These are phyloP conservation scores for Melieria crassipennis DNA, from an alignment of 2,888 invertebrate species.

Conservation along the genomic window DNA sequence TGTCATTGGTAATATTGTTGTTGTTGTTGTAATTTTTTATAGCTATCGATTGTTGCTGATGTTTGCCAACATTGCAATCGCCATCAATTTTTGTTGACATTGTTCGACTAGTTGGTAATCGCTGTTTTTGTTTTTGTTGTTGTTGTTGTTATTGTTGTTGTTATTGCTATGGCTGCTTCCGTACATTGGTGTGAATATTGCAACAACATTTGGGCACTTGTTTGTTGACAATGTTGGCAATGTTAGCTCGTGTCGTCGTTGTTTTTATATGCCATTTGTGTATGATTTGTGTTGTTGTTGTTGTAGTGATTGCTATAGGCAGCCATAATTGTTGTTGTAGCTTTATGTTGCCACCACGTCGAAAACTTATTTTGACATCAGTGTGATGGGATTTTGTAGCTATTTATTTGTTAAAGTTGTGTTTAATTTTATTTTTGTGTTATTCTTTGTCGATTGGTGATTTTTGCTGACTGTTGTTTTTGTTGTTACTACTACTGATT, in stretches of 20 bases:
- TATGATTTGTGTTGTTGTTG: too few species aligned
- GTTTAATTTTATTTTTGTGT: too few species aligned
- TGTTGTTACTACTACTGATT: conserved; percentile 12
- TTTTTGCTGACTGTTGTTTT: conserved; percentile 14
- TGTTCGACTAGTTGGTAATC: background rate
- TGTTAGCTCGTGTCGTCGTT: background rate
- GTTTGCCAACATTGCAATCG: too few species aligned
- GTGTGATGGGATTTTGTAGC: too few species aligned
- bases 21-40: too few species aligned
- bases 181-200: background rate
- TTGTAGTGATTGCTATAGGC: background rate
- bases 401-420: too few species aligned
- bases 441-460: background rate
- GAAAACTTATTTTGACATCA: too few species aligned
- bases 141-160: too few species aligned
- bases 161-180: background rate
- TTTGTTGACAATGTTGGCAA: background rate
- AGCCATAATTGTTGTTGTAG: background rate
- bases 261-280: background rate
- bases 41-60: too few species aligned
- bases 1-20: too few species aligned
- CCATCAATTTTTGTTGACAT: too few species aligned
- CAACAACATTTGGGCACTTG: conserved; percentile 23
- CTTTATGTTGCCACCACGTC: too few species aligned
- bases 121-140: background rate